Base-by-base conservation (phyloP, 92 coral and sea anemone genomes). In the Micromussa lordhowensis region DNA sequence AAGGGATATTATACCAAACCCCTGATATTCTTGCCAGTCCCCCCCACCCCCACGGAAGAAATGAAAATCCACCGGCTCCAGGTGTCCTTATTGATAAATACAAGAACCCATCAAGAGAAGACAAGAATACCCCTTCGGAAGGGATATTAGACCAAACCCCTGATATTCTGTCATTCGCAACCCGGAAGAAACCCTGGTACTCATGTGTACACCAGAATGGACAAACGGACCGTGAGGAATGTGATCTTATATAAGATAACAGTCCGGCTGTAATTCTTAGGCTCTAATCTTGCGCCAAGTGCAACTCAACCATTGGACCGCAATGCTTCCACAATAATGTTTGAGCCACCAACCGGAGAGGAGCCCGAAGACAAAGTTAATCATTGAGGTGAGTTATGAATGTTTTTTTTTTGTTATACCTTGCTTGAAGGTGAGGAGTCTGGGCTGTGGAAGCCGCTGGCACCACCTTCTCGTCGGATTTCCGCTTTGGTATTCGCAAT, bases 401-500 rank as follows among this genome's bases (percentile, higher is more conserved):
- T 7, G 13, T 80, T 59, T 79, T 22, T 26, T n/a, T n/a, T n/a
- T n/a, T n/a, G n/a, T n/a, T 63, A n/a, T 87, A 95, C 98, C 96
- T 93, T 92, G 57, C 91, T 61, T 34, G 91, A 75, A 55, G 98
- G 98, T 1, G 98, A 95, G 26, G 83, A 89, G 35, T 95, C 98
- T 29, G 98, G 98, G 66, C 96, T 94, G 68, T 68, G 87, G 34
- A 12, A 61, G 32, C 86, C 80, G 40, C 70, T 78, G 40, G 87
- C 88, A 12, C 99, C 99, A 87, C 91, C 92, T 85, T 96, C 99
- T 71, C 93, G 92, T 69, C 96, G 92, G 75, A 97, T 97, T 34
- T 97, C 99, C 11, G 99, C 96, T 80, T 95, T 97, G 24, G 96
- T 93, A 74, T 94, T 91, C 18, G 98, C 99, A 6, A 96, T 97